phyloP scores from a whole-genome alignment of 2,888 invertebrate species.

The Metalampra italica region DNA sequence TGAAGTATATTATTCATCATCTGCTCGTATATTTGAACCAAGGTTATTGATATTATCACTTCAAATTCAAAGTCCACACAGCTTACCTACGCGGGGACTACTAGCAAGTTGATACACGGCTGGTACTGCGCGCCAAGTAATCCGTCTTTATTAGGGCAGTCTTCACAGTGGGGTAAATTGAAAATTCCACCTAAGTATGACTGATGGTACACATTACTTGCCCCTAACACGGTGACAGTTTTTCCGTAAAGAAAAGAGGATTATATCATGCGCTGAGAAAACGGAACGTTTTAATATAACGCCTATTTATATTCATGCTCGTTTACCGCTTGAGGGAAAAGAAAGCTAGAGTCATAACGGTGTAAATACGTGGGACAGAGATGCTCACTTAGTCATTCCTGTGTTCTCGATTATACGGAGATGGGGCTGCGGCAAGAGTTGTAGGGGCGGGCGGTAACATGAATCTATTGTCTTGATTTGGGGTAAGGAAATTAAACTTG shows the following conservation, averaged over 20 bases:
- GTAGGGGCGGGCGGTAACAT: background rate
- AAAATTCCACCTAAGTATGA: constrained; percentile 76
- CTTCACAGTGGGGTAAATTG: constrained; percentile 66
- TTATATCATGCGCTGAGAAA: constrained; percentile 59
- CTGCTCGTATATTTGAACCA: too few relatives aligned
- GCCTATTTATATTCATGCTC: constrained; percentile 72
- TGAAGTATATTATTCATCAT: too few relatives aligned
- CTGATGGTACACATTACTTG: constrained; percentile 73
- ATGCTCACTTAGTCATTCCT: constrained; percentile 63
- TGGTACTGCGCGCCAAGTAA: constrained; percentile 46
- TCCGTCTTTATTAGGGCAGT: constrained; percentile 68
- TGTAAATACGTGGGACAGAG: constrained; percentile 55
- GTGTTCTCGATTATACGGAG: constrained; percentile 31
- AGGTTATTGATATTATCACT: too few relatives aligned
- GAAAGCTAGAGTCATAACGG: constrained; percentile 55
- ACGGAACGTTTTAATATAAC: constrained; percentile 68
- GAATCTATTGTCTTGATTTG: background rate
- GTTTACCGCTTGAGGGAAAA: constrained; percentile 46
- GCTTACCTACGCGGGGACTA: background rate
- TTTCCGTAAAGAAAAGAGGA: constrained; percentile 65
- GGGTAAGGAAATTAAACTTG: background rate
- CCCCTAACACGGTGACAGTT: constrained; percentile 61
- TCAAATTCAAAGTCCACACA: too few relatives aligned
- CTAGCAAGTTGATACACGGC: constrained; percentile 45
- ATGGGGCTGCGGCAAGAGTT: constrained; percentile 6